Evolutionary conservation across 2,888 invertebrate genomes (phyloP), one percentile per base, ranked within the genome.

Genomic region (Drosophila nigritarsus): DNA sequence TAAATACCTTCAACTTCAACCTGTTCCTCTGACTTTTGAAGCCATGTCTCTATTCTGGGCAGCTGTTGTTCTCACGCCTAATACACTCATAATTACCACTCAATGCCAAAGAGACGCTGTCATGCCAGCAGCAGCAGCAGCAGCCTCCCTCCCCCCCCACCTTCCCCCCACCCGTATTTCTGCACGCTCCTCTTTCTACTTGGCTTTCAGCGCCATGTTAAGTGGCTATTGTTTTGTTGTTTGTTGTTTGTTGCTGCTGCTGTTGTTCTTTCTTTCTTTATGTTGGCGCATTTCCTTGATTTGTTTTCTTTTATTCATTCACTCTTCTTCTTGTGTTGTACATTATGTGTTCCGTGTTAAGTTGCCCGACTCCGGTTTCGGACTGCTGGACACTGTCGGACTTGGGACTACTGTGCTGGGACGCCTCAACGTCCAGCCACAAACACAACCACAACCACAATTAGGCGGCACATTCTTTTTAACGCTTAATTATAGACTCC

Each of bases 401-500:
- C 73, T 75, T 75, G 34, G 1, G 24, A 15, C 45, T 45, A 45
- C 45, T 45, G 24, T 45, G 45, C 24, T 15, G 20, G 3, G 20
- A 3, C 20, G 32, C 11, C 32, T 9, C 75, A 34, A 48, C 69
- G 59, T 66, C 78, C 73, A 72, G 74, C 70, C 65, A 73, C 70
- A 67, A 65, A 55, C 75, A 79, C 85, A 29, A 6, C 30, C 34
- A 34, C 70, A 67, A 68, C 66, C 75, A 78, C 88, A 83, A 87
- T 87, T 87, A 89, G 90, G 79, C 87, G 90, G 90, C 86, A 79
- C 72, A 90, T 85, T 88, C 86, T 80, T 80, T 75, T 77, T 74
- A 80, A 75, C 82, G 88, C 88, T 87, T 90, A 87, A 87, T 87
- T 87, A 87, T 78, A 87, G 79, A 68, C 70, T 70, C 40, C 53